These are phyloP conservation scores for Asobara japonica DNA, from an alignment of 1,140 invertebrate species.

Conservation along the genomic window DNA sequence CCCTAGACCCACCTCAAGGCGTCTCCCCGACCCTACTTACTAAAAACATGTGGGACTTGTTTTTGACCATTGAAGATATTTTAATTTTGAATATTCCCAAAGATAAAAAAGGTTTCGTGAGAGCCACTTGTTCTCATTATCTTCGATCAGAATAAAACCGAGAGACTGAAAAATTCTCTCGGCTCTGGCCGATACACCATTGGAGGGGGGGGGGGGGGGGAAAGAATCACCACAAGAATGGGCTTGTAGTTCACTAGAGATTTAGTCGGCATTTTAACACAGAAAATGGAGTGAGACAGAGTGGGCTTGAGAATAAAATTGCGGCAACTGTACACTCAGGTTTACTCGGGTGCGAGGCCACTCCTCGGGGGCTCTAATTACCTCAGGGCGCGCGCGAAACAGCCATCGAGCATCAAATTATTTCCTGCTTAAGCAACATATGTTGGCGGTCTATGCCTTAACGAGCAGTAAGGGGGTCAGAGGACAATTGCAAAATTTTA, in stretches of 20 bases:
- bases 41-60: background rate
- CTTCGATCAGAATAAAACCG: conserved; percentile 17
- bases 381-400: background rate
- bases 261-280: conserved; percentile 12
- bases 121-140: conserved; percentile 31
- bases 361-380: conserved; percentile 29
- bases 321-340: background rate
- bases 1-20: no score
- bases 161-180: conserved; percentile 23
- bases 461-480: background rate
- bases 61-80: background rate
- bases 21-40: no score
- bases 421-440: conserved; percentile 13
- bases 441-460: background rate
- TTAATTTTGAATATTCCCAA: background rate
- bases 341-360: conserved; percentile 14
- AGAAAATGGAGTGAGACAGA: conserved; percentile 7
- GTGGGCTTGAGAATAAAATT: conserved; percentile 16
- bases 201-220: no score
- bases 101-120: conserved; percentile 14
- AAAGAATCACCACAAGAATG: conserved; percentile 23
- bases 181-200: background rate
- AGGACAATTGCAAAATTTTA: background rate
- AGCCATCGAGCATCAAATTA: conserved; percentile 11
- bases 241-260: conserved; percentile 6